Conservation (phyloP, 2,797 vertebrate genomes). For the Eulemur albifrons region DNA sequence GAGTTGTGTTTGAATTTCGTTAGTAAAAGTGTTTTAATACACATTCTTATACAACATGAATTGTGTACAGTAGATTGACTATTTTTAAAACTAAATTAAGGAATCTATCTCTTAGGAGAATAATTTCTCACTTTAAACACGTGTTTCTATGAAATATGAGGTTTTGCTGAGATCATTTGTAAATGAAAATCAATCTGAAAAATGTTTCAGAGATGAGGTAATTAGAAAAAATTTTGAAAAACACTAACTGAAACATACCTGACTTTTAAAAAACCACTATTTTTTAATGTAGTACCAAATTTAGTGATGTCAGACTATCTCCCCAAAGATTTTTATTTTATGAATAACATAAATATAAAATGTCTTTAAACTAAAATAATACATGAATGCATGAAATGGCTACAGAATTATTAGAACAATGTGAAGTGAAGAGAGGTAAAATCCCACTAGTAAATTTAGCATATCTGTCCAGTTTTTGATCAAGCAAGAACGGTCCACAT, state of each 20-base stretch:
- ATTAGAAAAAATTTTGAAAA: not conserved
- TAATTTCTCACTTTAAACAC: not conserved
- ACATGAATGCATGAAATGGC: not conserved
- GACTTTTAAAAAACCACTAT: not conserved
- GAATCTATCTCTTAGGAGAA: not conserved
- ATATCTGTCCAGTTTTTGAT: slow-evolving; percentile 22
- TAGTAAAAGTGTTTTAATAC: not conserved
- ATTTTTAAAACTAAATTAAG: not conserved
- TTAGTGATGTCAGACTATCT: not conserved
- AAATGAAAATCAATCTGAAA: not conserved
- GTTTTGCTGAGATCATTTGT: not conserved
- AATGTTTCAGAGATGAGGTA: not conserved
- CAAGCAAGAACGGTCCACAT: not conserved
- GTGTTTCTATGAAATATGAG: not conserved
- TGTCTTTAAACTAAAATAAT: not conserved
- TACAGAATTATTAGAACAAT: not conserved
- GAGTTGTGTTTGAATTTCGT: not conserved
- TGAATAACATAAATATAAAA: not conserved
- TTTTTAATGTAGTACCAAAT: not conserved
- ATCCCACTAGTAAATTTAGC: not conserved
- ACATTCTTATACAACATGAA: not conserved
- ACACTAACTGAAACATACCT: not conserved
- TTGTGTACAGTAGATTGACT: not conserved
- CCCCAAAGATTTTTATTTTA: not conserved
- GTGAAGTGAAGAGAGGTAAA: not conserved